Evolutionary conservation across 2,888 invertebrate genomes (phyloP).

Genomic region (Lypha dubia): DNA sequence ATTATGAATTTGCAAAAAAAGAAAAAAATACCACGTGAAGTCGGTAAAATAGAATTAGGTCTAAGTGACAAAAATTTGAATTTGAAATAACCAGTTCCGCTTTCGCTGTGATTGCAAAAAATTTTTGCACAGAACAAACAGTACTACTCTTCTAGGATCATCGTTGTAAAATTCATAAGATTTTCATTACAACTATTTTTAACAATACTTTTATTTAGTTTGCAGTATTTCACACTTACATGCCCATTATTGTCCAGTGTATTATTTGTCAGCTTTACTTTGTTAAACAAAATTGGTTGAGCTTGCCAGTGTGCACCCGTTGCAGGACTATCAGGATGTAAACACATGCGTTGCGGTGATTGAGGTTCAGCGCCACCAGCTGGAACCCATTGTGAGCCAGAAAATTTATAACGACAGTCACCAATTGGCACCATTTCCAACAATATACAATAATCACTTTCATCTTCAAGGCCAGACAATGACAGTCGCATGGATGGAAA

Average conservation of each 20-base stretch:
- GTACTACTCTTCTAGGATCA: too few relatives aligned
- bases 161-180: too few relatives aligned
- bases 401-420: conserved; percentile 91
- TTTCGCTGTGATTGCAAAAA: too few relatives aligned
- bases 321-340: conserved; percentile 95
- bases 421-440: conserved; percentile 91
- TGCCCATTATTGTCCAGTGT: conserved; percentile 91
- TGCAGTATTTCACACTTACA: conserved; percentile 86
- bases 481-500: conserved; percentile 93
- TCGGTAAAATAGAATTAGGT: too few relatives aligned
- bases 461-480: conserved; percentile 90
- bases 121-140: too few relatives aligned
- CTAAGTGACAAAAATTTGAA: too few relatives aligned
- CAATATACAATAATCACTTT: conserved; percentile 91
- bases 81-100: too few relatives aligned
- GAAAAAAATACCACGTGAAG: too few relatives aligned
- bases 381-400: conserved; percentile 92
- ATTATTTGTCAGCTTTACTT: conserved; percentile 95
- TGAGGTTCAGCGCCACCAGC: conserved; percentile 95
- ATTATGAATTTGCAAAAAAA: too few relatives aligned
- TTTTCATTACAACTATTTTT: too few relatives aligned
- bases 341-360: conserved; percentile 89
- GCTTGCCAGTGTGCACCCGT: conserved; percentile 94
- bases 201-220: too few relatives aligned
- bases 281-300: conserved; percentile 91